Percentiles rank a stretch among this genome's conserved stretches.
These are phyloP conservation scores for Chaetorhynchus papuensis DNA, from an alignment of 2,113 vertebrate genomes.

Conservation along the genomic window DNA sequence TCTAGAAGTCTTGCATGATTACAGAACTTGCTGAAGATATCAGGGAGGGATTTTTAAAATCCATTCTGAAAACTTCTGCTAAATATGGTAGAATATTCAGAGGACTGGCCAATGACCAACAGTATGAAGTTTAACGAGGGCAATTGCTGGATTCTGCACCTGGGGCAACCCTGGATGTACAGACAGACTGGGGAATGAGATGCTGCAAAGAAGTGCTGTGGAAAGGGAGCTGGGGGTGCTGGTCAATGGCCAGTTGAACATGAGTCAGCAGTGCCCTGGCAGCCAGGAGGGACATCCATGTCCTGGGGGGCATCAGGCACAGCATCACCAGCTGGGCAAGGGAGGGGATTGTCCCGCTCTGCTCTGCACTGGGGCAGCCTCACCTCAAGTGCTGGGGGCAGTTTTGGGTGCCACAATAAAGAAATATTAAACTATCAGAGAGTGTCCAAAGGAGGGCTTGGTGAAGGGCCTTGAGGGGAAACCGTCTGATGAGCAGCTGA, in stretches of 20 bases:
- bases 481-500: rapidly evolving
- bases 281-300: background rate
- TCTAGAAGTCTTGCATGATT: background rate
- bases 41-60: background rate
- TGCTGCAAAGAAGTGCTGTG: background rate
- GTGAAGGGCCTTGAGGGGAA: background rate
- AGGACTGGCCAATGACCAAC: background rate
- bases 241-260: background rate
- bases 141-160: background rate
- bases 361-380: background rate
- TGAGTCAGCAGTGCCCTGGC: background rate
- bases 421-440: background rate
- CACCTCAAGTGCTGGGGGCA: no score
- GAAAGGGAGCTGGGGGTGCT: background rate
- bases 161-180: background rate
- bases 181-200: background rate
- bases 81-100: background rate
- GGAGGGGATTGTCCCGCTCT: background rate
- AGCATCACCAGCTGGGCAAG: background rate
- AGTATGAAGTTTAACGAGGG: background rate
- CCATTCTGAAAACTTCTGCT: background rate
- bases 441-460: background rate
- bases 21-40: background rate
- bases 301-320: background rate
- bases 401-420: background rate